Evolutionary conservation across 2,888 invertebrate genomes (phyloP), one percentile per base, ranked within the genome.

Genomic region (Tholera decimalis): DNA sequence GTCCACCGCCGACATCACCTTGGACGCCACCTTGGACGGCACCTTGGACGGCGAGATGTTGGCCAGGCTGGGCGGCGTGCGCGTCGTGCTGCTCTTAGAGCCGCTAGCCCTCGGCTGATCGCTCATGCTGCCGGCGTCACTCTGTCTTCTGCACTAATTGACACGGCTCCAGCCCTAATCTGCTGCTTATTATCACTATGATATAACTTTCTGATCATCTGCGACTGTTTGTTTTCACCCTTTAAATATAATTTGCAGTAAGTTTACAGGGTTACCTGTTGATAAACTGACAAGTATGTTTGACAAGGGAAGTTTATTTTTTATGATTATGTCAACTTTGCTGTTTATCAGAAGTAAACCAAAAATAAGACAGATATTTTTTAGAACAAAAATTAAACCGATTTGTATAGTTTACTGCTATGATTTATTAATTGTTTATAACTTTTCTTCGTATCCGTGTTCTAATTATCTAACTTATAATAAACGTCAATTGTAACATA

Each of bases 1-100:
- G 22, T 61, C 64, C 8, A 61, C 11, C 20, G 35, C 44, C 7
- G 60, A 56, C 15, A 56, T 0, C 51, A 50, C 56, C 9, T 56
- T 56, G 22, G 49, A 49, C 22, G 57, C 54, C 24, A 54, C 54
- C 20, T n/a, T 57, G 26, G 15, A 3, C 11, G 18, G 5, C 9
- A n/a, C 26, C n/a, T 30, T 18, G 11, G 55, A 37, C n/a, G 55
- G 7, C n/a, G 26, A 9, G 37, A 28, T 26, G 35, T 22, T 30
- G 15, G 20, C 9, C 4, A 33, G 7, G 20, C 28, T 49, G 20
- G 49, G n/a, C 44, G 44, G 1, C 15, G 9, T n/a, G 26, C 8
- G n/a, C 44, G 44, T 0, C 15, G 9, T n/a, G 26, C 8, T 26
- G 47, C 28, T 9, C 18, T 0, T 18, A 11, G 47, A 28, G 11